A percentile compares a stretch with the other conserved stretches of the same genome.
phyloP scores from a whole-genome alignment of 2,888 invertebrate genomes.

The Dorcus parallelipipedus region DNA sequence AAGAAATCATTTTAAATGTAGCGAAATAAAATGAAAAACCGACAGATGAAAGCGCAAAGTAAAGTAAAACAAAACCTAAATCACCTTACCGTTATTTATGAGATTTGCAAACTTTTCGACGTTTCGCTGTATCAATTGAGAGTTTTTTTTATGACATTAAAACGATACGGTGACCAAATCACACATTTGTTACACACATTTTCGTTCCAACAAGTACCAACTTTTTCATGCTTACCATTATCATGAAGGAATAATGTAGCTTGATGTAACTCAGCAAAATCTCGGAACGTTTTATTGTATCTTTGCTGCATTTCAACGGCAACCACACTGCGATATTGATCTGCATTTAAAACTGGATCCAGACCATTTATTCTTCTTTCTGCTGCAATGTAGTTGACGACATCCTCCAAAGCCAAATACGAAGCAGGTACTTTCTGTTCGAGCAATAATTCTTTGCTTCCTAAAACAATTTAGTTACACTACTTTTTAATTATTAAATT shows the following conservation, averaged over 20 bases:
- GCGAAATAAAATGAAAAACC: too few relatives aligned
- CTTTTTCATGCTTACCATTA: constrained; percentile 62
- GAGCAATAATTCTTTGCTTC: constrained; percentile 84
- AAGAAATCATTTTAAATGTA: too few relatives aligned
- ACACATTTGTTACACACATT: background rate
- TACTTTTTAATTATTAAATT: background rate
- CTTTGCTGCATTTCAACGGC: constrained; percentile 65
- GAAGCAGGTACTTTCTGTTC: constrained; percentile 95
- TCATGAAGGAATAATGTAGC: constrained; percentile 97
- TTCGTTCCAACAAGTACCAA: background rate
- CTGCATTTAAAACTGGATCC: constrained; percentile 82
- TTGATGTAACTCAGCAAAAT: constrained; percentile 86
- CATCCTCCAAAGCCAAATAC: constrained; percentile 91
- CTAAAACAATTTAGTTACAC: constrained; percentile 42
- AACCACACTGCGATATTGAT: constrained; percentile 67
- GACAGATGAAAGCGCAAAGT: too few relatives aligned
- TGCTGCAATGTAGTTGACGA: constrained; percentile 75
- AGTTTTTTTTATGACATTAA: too few relatives aligned
- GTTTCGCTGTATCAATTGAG: too few relatives aligned
- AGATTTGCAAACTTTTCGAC: too few relatives aligned
- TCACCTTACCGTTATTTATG: too few relatives aligned
- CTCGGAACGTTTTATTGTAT: constrained; percentile 74
- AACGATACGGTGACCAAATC: too few relatives aligned
- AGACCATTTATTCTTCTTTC: constrained; percentile 66
- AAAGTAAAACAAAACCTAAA: too few relatives aligned